Conservation (phyloP, 2,888 invertebrate genomes). For the Aleiodes testaceus region DNA sequence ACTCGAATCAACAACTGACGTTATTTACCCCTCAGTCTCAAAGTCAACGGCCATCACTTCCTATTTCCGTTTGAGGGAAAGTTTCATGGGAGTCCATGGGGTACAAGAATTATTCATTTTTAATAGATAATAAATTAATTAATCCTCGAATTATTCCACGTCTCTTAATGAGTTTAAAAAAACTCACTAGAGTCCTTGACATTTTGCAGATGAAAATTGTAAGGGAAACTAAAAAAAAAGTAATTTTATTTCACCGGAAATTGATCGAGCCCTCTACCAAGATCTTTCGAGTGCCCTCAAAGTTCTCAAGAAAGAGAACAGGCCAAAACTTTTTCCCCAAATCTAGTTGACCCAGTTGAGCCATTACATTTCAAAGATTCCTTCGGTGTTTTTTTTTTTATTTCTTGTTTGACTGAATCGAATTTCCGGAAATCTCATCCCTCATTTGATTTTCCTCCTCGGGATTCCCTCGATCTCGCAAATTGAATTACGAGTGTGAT, state of each 20-base stretch:
- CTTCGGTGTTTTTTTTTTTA: constrained; percentile 30
- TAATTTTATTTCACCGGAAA: constrained; percentile 32
- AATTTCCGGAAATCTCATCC: constrained; percentile 38
- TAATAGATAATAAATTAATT: too few relatives aligned
- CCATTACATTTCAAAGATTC: constrained; percentile 41
- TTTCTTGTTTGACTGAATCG: constrained; percentile 13
- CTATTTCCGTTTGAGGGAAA: constrained; percentile 27
- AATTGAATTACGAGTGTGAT: constrained; percentile 16
- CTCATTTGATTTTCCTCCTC: constrained; percentile 41
- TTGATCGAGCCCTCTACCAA: constrained; percentile 42
- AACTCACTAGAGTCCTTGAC: background rate
- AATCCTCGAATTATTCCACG: background rate
- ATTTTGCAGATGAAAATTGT: constrained; percentile 8
- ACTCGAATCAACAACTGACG: constrained; percentile 35
- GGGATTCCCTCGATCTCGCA: constrained; percentile 18
- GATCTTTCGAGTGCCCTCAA: constrained; percentile 32
- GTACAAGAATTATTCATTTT: constrained; percentile 32
- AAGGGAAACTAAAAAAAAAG: constrained; percentile 3
- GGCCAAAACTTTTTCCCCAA: constrained; percentile 33
- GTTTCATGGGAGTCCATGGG: constrained; percentile 25
- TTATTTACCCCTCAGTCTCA: constrained; percentile 46
- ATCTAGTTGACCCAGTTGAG: constrained; percentile 36
- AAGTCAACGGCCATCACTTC: constrained; percentile 55
- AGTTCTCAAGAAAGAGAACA: constrained; percentile 30
- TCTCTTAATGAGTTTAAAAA: background rate